These are phyloP conservation scores for Hippasteria phrygiana DNA, from an alignment of 53 echinoderm and acorn worm species.

Conservation along the genomic window DNA sequence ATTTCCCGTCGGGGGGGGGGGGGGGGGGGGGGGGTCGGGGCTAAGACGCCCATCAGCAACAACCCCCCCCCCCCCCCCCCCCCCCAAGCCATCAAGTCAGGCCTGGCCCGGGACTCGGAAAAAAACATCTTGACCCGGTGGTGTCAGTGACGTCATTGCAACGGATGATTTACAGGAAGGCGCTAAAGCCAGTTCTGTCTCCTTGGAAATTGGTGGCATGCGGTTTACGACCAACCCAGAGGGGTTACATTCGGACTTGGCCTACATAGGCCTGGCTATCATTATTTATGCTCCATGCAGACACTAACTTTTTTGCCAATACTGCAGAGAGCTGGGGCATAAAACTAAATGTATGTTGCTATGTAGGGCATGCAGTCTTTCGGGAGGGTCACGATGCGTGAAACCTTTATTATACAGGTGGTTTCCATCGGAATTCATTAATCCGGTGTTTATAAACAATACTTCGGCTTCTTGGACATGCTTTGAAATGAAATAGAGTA, in stretches of 20 bases:
- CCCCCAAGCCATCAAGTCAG: neutral
- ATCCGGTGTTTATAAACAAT: neutral
- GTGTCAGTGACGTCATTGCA: conserved; percentile 32
- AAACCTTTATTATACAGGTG: no score
- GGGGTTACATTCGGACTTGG: no score
- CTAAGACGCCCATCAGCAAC: neutral
- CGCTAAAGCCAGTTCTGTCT: conserved; percentile 3
- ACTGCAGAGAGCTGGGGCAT: no score
- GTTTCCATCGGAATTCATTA: no score
- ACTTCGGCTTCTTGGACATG: neutral
- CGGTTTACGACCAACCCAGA: neutral
- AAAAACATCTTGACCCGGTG: conserved; percentile 28
- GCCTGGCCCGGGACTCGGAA: no score
- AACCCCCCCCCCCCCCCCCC: neutral
- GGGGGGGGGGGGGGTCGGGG: neutral
- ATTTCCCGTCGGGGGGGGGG: neutral
- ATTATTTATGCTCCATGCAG: no score
- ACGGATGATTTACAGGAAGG: conserved; percentile 30
- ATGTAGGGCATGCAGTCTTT: no score
- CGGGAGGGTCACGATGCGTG: no score
- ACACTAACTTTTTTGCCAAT: no score
- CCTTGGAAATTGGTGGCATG: neutral
- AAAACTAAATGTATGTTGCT: no score
- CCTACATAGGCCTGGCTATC: no score
- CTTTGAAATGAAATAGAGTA: neutral